Base-by-base conservation (phyloP, 2,888 invertebrate genomes). In the Eurytoma adleriae region DNA sequence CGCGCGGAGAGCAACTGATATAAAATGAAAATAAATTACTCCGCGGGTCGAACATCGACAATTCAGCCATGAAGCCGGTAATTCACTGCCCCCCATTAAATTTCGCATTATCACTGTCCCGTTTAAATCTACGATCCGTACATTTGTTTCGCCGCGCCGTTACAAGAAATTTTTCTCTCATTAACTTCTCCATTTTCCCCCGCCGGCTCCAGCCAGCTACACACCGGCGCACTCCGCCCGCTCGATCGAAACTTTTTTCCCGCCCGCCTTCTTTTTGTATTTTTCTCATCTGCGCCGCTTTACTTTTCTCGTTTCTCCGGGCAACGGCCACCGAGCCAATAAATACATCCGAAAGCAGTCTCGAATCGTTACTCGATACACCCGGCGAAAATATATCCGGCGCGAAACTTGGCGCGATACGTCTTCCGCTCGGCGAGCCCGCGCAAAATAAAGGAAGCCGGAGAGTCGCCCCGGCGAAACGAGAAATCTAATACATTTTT, bases 291-390 rank as follows among this genome's bases (percentile, higher is more conserved):
- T 57, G 18, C 18, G 64, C 64, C 70, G 71, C 61, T 75, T 40
- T 75, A 71, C 70, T 75, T 79, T 74, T 52, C 70, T 76, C 71
- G 66, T 67, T 75, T 71, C 64, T 20, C 73, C 18, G 10, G 40
- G 52, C 64, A 64, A 16, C 59, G 48, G 68, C 48, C 57, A 27
- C 50, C 74, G 24, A 77, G 79, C 78, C 82, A 74, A 82, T 82
- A 79, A 79, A 79, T 79, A 82, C 74, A 79, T 82, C 82, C 77
- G 71, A 79, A 79, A 77, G 79, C 61, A 67, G 77, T 74, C 77
- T 77, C 69, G 76, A 78, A 68, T 81, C 78, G 81, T 79, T 76
- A 76, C 72, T 66, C 78, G 72, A 70, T 74, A 78, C 68, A 72
- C 66, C 67, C 20, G n/a, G 71, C 74, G 71, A 78, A 78, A 78